Evolutionary conservation across 2,888 invertebrate species (phyloP), one percentile per base, ranked within the genome.

Genomic region (Hydroisotoma schaefferi): DNA sequence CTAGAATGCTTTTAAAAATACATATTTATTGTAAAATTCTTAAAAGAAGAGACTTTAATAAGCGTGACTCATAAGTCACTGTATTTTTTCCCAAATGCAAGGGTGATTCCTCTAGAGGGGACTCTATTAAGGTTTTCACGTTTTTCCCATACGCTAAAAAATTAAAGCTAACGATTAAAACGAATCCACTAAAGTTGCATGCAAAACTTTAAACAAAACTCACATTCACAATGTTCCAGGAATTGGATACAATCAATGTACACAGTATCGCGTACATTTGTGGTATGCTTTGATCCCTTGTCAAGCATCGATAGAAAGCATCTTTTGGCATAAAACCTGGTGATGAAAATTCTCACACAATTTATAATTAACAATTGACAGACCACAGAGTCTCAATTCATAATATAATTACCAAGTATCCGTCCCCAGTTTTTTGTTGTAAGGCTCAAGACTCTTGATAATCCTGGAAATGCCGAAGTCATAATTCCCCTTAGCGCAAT

Each of bases 361-460:
- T n/a, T n/a, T n/a, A n/a, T n/a, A n/a, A n/a, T n/a, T n/a, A n/a
- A n/a, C n/a, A n/a, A n/a, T n/a, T n/a, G n/a, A n/a, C n/a, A n/a
- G n/a, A n/a, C n/a, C n/a, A n/a, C n/a, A n/a, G n/a, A n/a, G n/a
- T n/a, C n/a, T n/a, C n/a, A n/a, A n/a, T n/a, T n/a, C n/a, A n/a
- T n/a, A n/a, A n/a, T n/a, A n/a, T n/a, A n/a, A n/a, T n/a, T n/a
- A 78, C 99, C 99, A 99, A 2, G 99, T 99, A 75, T 99, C 98
- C 0, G 95, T 94, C 20, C 98, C 97, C 8, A 99, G 81, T 75
- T 98, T 91, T 77, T 92, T 91, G 75, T 89, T 88, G 74, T 90
- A 93, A 0, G 94, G 94, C 75, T 94, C 94, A 59, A 99, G 78
- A 38, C 97, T 97, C 78, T 98, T 97, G 75, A 98, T 94, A 0